Evolutionary conservation across 2,888 invertebrate genomes (phyloP).

Genomic region (Hemithea aestivaria): DNA sequence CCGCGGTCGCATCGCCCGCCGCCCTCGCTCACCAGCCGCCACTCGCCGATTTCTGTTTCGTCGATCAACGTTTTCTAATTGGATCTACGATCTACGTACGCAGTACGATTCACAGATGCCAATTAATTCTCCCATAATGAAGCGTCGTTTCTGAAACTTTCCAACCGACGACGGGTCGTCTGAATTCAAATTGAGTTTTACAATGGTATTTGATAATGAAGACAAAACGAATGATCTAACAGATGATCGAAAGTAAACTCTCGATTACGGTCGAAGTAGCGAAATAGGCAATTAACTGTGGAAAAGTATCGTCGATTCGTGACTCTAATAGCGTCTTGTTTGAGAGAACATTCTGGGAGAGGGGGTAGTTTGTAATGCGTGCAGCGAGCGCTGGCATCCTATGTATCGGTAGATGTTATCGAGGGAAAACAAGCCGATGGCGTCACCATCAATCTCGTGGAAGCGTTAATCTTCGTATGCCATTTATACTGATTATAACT

Average conservation of each 20-base stretch:
- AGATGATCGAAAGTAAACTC: constrained; percentile 25
- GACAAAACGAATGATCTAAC: constrained; percentile 4
- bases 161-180: constrained; percentile 15
- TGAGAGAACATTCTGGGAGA: background rate
- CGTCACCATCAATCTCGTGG: constrained; percentile 16
- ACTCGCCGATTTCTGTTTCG: constrained; percentile 23
- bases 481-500: constrained; percentile 34
- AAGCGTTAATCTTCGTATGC: constrained; percentile 27
- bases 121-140: constrained; percentile 29
- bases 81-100: constrained; percentile 25
- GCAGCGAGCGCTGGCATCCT: no score
- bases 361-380: constrained; percentile 5
- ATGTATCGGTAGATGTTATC: background rate
- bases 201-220: constrained; percentile 12
- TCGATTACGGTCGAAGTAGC: constrained; percentile 10
- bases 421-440: constrained; percentile 12
- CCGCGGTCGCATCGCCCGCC: constrained; percentile 20
- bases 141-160: constrained; percentile 26
- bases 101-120: constrained; percentile 20
- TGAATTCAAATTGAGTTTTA: constrained; percentile 15
- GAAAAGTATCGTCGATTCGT: constrained; percentile 8
- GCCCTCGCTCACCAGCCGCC: constrained; percentile 15
- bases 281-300: constrained; percentile 12
- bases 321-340: constrained; percentile 2
- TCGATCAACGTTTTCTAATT: constrained; percentile 23